A percentile compares a stretch with the other conserved stretches of the same genome.
These are phyloP conservation scores for Zenarchopterus dispar DNA, from an alignment of 2,797 vertebrate genomes.

Conservation along the genomic window DNA sequence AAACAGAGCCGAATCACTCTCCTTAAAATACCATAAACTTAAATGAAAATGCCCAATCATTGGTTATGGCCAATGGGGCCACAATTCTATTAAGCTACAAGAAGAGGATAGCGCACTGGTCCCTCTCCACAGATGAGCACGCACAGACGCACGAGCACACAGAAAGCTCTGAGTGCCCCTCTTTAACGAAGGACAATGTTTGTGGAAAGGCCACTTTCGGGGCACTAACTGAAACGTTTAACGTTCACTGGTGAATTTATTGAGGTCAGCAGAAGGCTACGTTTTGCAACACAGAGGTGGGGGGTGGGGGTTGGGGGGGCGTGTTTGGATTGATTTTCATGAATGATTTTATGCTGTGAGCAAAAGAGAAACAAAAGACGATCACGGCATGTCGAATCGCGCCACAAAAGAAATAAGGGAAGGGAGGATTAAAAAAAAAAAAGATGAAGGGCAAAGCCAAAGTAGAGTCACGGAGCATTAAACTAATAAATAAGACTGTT, in stretches of 20 bases:
- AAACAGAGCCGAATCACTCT: background rate
- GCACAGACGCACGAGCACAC: slow-evolving; percentile 17
- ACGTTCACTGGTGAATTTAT: slow-evolving; percentile 76
- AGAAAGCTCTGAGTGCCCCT: slow-evolving; percentile 36
- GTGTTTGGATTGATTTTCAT: slow-evolving; percentile 75
- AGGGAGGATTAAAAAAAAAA: slow-evolving; percentile 42
- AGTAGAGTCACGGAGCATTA: slow-evolving; percentile 62
- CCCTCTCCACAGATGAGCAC: slow-evolving; percentile 16
- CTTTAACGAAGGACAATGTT: slow-evolving; percentile 62
- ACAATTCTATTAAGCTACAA: slow-evolving; percentile 41
- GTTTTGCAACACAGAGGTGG: slow-evolving; percentile 63
- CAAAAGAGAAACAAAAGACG: slow-evolving; percentile 73
- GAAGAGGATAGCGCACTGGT: slow-evolving; percentile 26
- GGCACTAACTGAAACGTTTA: slow-evolving; percentile 78
- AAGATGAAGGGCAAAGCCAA: slow-evolving; percentile 63
- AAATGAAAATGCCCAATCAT: slow-evolving; percentile 35
- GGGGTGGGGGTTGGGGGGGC: too few relatives aligned
- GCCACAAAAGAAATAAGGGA: slow-evolving; percentile 59
- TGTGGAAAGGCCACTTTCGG: slow-evolving; percentile 73
- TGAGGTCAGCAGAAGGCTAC: slow-evolving; percentile 79
- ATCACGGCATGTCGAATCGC: slow-evolving; percentile 67
- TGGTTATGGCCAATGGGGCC: slow-evolving; percentile 22
- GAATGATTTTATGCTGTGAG: slow-evolving; percentile 74
- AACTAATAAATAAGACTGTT: slow-evolving; percentile 63
- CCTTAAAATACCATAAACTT: slow-evolving; percentile 23